Evolutionary conservation across 1,140 invertebrate species (phyloP), one percentile per base, ranked within the genome.

Genomic region (Druon quercuslanigerum): DNA sequence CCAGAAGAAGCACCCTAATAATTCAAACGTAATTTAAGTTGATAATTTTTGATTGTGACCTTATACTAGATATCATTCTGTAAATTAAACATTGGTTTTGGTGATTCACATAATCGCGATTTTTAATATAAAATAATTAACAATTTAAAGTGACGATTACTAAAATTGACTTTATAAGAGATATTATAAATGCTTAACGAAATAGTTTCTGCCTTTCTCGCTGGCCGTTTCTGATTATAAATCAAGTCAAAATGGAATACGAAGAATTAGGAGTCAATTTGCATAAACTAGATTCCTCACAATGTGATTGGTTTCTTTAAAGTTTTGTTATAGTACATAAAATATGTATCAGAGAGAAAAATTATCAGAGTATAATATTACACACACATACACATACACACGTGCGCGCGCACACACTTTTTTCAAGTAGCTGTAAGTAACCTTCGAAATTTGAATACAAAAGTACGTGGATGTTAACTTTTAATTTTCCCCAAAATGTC

Each of bases 11-110:
- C 66, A 6, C 12, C 19, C 7, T 40, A 50, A 73, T 77, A 71
- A 19, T 11, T 40, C 12, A 77, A 77, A 33, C 52, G 71, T 77
- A 77, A 46, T 72, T 79, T 66, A 57, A 73, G 17, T 73, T 77
- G 73, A 40, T 77, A 73, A 75, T 79, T 60, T 70, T 77, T 50
- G 77, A 51, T 79, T 79, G 66, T 79, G 78, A 79, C 54, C 78
- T 46, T 46, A 46, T 46, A 46, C 7, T 11, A 46, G 40, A 46
- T 11, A 46, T 46, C 0, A 46, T 46, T 46, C 11, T 46, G 17
- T 70, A 76, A 78, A 66, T 73, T 66, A 25, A 78, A 40, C 51
- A 16, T 56, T 76, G 13, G 25, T 52, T 66, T 20, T 40, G 75
- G 56, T 17, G 40, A 78, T 76, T 25, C 71, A 76, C 57, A 52